Conservation (phyloP, 2,888 invertebrate species). For the Tachina lurida region DNA sequence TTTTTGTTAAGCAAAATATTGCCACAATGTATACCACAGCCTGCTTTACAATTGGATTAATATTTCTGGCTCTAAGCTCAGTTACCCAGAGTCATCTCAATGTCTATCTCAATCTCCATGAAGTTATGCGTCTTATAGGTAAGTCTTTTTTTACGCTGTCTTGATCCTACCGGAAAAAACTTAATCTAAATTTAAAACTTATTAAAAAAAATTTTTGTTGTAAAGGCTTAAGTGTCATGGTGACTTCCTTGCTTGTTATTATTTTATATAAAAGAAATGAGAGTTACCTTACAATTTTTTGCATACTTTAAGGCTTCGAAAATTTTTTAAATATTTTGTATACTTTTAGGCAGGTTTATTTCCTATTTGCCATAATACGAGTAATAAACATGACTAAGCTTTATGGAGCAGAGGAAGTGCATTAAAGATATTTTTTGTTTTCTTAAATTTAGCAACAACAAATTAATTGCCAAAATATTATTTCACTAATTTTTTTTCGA, state of each 20-base stretch:
- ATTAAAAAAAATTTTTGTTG: background rate
- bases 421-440: no score
- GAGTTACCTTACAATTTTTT: background rate
- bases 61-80: slow-evolving; percentile 76
- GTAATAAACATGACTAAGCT: no score
- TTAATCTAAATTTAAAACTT: background rate
- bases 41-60: slow-evolving; percentile 79
- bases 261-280: background rate
- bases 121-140: slow-evolving; percentile 81
- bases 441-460: no score
- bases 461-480: no score
- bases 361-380: no score
- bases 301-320: background rate
- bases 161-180: background rate
- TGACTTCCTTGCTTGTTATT: background rate
- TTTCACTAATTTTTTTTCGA: no score
- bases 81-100: slow-evolving; percentile 79
- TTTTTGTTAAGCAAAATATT: slow-evolving; percentile 16
- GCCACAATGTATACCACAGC: slow-evolving; percentile 61
- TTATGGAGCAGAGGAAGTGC: no score
- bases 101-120: slow-evolving; percentile 81
- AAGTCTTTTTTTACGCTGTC: slow-evolving; percentile 71
- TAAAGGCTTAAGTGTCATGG: background rate
- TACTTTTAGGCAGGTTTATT: no score
- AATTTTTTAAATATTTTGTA: no score